Base-by-base conservation (phyloP, 1,140 invertebrate species). In the Leguminivora glycinivorella region DNA sequence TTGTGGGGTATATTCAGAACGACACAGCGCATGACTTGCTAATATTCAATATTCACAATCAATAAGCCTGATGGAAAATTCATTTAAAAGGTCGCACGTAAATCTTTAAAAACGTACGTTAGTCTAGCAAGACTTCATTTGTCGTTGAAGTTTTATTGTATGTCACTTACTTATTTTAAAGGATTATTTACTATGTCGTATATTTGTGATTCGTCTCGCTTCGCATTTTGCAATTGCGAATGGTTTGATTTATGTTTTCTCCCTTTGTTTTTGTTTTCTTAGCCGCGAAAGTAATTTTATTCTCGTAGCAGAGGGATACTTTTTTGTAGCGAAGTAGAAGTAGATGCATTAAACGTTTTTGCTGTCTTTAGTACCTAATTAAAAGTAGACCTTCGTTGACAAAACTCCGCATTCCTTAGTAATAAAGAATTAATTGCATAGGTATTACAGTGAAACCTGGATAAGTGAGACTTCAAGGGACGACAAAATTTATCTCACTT, bases 161-260 rank as follows among this genome's bases (percentile, higher is more conserved):
- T 47, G 5, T 47, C 14, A 7, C 14, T 17, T 47, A 17, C 14
- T 17, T 47, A 19, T 17, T 47, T 47, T 47, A 17, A 17, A 47
- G n/a, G 43, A 22, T 52, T 19, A 19, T 22, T 52, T 52, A 2
- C 2, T 22, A 22, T 52, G 47, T 9, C n/a, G 47, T 29, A 34
- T 31, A 17, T 26, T 29, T 60, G 26, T 63, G n/a, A 29, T 31
- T 63, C 26, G 26, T 6, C 58, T 31, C 58, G 26, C 26, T 29
- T 34, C 26, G 14, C 58, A 5, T 34, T 34, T 63, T 63, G 58
- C 58, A n/a, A 17, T 4, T 31, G 58, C 58, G 58, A 63, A 63
- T 63, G 58, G 17, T 29, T 63, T 31, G n/a, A 29, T 63, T 63
- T 31, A 19, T 63, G 3, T 31, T 34, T 22, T 5, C 6, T 2